phyloP scores from a whole-genome alignment of 2,797 vertebrate genomes.

The Cuniculus paca region DNA sequence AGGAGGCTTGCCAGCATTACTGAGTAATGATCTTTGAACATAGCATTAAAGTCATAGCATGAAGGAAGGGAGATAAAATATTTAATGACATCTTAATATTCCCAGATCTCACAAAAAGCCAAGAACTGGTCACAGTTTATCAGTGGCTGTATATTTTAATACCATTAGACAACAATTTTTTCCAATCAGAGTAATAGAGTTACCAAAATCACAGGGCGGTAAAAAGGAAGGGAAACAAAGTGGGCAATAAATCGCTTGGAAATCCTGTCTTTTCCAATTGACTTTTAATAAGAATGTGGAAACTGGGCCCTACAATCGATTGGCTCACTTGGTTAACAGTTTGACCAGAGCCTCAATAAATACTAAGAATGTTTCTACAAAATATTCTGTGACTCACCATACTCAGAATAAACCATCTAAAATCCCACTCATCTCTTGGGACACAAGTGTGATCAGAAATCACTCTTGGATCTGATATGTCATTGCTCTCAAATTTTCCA shows the following conservation, averaged over 20 bases:
- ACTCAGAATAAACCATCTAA: neutral
- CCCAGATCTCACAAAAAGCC: constrained; percentile 77
- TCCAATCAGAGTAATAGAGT: constrained; percentile 59
- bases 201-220: constrained; percentile 31
- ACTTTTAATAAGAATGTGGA: constrained; percentile 71
- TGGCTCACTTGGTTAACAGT: constrained; percentile 61
- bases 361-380: constrained; percentile 37
- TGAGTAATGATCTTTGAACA: constrained; percentile 79
- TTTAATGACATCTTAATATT: constrained; percentile 82
- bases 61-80: constrained; percentile 79
- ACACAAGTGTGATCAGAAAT: neutral
- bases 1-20: constrained; percentile 54
- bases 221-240: constrained; percentile 54
- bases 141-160: constrained; percentile 75
- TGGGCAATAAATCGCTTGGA: constrained; percentile 14
- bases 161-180: constrained; percentile 73
- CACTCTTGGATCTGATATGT: neutral
- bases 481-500: neutral
- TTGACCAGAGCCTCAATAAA: constrained; percentile 38
- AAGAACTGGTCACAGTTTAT: constrained; percentile 80
- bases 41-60: constrained; percentile 71
- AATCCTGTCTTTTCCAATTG: constrained; percentile 63
- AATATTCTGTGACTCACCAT: constrained; percentile 37
- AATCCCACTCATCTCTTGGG: neutral
- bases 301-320: constrained; percentile 46